Conservation (phyloP, 2,797 vertebrate species). For the Decapterus maruadsi region DNA sequence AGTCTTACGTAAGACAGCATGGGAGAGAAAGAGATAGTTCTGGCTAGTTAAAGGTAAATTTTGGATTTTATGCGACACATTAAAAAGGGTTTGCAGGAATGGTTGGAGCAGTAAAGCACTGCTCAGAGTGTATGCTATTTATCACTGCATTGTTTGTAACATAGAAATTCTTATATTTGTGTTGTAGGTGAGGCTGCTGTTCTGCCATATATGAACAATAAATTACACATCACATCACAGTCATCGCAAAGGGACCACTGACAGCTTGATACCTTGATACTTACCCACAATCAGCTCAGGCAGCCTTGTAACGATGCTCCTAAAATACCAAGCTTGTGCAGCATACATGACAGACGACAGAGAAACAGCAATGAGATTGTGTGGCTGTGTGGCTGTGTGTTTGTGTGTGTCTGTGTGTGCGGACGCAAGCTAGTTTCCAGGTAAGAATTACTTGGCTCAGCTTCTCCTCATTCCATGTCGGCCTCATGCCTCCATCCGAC, state of each 20-base stretch:
- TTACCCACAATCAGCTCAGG: slow-evolving; percentile 1
- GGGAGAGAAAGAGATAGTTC: slow-evolving; percentile 43
- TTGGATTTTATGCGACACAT: slow-evolving; percentile 18
- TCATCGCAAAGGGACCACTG: background rate
- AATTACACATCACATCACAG: slow-evolving; percentile 7
- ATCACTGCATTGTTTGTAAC: background rate
- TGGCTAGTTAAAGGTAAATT: slow-evolving; percentile 39
- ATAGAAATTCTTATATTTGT: background rate
- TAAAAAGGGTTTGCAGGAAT: slow-evolving; percentile 4
- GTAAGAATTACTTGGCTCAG: slow-evolving; percentile 19
- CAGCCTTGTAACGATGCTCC: background rate
- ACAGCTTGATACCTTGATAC: slow-evolving; percentile 18
- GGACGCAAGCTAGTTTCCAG: background rate
- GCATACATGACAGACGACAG: slow-evolving; percentile 30
- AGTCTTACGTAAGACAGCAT: slow-evolving; percentile 55
- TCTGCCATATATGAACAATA: background rate
- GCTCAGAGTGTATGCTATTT: background rate
- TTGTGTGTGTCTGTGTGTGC: background rate
- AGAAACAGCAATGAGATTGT: slow-evolving; percentile 5
- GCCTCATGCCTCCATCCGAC: slow-evolving; percentile 31
- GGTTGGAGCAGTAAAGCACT: background rate
- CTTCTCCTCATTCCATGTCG: slow-evolving; percentile 25
- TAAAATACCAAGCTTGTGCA: slow-evolving; percentile 33
- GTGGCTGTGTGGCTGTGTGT: background rate
- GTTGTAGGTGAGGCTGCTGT: background rate